Conservation (phyloP, 2,113 vertebrate species). For the Sarotherodon lohbergeri region DNA sequence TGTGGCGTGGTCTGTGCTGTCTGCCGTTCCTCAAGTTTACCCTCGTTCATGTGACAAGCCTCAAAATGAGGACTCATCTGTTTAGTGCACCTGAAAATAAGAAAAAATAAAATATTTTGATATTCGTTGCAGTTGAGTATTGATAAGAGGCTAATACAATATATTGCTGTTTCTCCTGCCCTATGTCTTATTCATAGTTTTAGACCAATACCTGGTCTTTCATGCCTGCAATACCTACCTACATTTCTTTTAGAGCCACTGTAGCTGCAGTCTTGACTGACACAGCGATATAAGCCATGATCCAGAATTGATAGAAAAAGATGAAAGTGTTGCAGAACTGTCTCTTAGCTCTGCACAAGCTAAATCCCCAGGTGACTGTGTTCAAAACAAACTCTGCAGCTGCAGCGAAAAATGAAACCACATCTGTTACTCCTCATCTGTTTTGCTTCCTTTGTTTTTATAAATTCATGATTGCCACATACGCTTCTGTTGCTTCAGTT, state of each 20-base stretch:
- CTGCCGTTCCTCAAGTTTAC: background rate
- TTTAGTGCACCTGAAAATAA: background rate
- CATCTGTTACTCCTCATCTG: background rate
- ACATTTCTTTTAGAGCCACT: background rate
- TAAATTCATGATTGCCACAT: background rate
- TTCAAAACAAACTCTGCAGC: background rate
- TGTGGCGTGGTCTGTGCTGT: background rate
- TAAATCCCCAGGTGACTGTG: background rate
- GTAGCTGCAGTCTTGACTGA: background rate
- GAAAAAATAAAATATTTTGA: background rate
- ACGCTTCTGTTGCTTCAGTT: background rate
- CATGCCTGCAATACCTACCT: background rate
- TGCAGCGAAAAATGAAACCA: background rate
- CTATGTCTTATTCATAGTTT: background rate
- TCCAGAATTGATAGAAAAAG: background rate
- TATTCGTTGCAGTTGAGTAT: background rate
- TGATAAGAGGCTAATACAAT: background rate
- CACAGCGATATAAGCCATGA: background rate
- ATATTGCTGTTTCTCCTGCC: rapidly evolving
- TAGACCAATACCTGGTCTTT: background rate
- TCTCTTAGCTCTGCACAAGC: background rate
- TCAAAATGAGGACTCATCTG: background rate
- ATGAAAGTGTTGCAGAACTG: background rate
- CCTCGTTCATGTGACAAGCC: background rate
- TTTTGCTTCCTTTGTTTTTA: background rate